Percentiles rank a stretch among this genome's conserved stretches.
Conservation (phyloP, 2,888 invertebrate species). For the Pheosia gnoma region DNA sequence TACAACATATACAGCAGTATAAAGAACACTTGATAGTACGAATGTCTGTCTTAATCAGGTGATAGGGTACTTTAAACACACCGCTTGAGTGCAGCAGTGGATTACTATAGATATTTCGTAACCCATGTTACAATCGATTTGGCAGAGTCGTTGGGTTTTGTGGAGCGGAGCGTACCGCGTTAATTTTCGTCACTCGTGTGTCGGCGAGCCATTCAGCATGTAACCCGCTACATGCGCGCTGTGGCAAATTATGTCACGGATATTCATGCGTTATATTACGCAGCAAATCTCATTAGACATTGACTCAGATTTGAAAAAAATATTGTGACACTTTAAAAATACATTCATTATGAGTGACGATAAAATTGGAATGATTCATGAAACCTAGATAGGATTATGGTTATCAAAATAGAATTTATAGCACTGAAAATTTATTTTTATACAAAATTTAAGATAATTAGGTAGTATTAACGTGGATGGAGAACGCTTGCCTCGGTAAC, state of each 20-base stretch:
- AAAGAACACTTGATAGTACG: no score
- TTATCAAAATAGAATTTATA: no score
- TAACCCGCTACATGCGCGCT: slow-evolving; percentile 26
- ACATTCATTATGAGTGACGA: background rate
- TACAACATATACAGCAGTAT: no score
- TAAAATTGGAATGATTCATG: background rate
- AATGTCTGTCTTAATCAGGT: no score
- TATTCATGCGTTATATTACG: slow-evolving; percentile 17
- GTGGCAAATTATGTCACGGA: slow-evolving; percentile 25
- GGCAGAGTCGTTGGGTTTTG: slow-evolving; percentile 29
- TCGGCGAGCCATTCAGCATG: slow-evolving; percentile 22
- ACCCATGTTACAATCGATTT: slow-evolving; percentile 34
- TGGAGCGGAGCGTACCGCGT: slow-evolving; percentile 18
- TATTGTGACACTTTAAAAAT: background rate
- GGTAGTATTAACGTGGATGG: no score
- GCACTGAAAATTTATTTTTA: no score
- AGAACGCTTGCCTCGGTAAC: no score
- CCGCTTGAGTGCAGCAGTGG: background rate
- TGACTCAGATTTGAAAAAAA: background rate
- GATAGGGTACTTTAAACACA: background rate
- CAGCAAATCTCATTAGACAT: background rate
- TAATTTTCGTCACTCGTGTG: slow-evolving; percentile 29
- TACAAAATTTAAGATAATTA: no score
- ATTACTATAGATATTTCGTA: slow-evolving; percentile 3
- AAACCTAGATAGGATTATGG: no score